Base-by-base conservation (phyloP, 2,888 invertebrate species). In the Euplexia lucipara region DNA sequence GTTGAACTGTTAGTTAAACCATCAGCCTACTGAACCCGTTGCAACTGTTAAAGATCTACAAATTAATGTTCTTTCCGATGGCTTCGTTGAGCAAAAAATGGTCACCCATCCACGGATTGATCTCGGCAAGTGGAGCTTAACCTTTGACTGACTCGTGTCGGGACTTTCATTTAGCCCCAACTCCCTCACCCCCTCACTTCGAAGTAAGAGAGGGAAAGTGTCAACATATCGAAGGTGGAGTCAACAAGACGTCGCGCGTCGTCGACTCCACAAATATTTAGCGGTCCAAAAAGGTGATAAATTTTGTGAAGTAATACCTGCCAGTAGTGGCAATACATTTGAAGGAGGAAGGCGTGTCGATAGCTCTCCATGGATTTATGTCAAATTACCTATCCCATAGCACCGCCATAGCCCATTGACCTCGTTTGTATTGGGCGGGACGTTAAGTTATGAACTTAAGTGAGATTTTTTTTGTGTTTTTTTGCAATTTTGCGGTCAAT, bases 311-410 rank as follows among this genome's bases (percentile, higher is more conserved):
- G 85, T 84, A 89, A 88, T 89, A 87, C 82, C 84, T 83, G 83
- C 81, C 84, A 81, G 86, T 82, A 83, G 84, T 81, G 83, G 87
- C 88, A 88, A 89, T 91, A 89, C 86, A 86, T 90, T 86, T 81
- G 78, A 78, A 83, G 83, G 81, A 86, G 81, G 75, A 69, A 81
- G 90, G 91, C 86, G 91, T 90, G 90, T 86, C 92, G 83, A 92
- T 90, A 82, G 89, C 83, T 84, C 84, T 86, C 86, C 78, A 78
- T 80, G 87, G 89, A 92, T 93, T 93, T 92, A 93, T 93, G 91
- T 92, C 91, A 91, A 91, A 92, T 91, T 92, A 92, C 91, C 90
- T 89, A 88, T 87, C 89, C 88, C 84, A 88, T 90, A 86, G 88
- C 86, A 75, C 57, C 77, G 65, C 79, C 72, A 70, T 87, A 85